A percentile compares a stretch with the other conserved stretches of the same genome.
Conservation (phyloP, 2,113 vertebrate genomes). For the Galbula dea region DNA sequence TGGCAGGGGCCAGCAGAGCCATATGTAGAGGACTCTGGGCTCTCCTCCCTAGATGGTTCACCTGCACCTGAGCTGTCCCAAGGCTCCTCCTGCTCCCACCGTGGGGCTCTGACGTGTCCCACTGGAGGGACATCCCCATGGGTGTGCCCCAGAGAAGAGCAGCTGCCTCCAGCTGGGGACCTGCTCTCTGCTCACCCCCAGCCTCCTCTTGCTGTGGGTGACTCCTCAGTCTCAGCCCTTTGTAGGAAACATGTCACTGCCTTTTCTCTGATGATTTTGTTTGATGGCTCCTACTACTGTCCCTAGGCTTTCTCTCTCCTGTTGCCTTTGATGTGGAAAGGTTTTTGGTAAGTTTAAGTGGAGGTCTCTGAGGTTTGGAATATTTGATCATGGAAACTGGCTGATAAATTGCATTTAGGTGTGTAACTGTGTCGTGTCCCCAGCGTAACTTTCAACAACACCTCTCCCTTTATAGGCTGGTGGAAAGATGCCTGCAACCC, state of each 20-base stretch:
- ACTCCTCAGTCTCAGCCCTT: background rate
- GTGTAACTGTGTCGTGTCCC: background rate
- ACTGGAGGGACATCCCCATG: background rate
- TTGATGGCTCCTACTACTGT: fast-evolving
- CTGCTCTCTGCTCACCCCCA: background rate
- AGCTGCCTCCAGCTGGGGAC: fast-evolving
- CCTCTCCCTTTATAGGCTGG: background rate
- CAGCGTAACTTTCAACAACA: too few species aligned
- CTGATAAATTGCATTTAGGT: background rate
- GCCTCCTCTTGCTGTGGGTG: background rate
- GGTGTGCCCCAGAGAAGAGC: background rate
- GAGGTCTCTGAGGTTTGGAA: background rate
- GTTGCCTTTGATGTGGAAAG: background rate
- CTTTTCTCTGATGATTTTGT: background rate
- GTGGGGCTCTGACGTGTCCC: background rate
- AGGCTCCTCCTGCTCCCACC: background rate
- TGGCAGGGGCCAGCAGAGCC: background rate
- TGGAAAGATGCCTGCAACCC: background rate
- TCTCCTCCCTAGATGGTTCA: background rate
- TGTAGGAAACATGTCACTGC: background rate
- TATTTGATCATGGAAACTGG: fast-evolving
- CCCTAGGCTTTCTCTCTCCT: background rate
- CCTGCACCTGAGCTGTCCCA: background rate
- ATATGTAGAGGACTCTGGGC: background rate
- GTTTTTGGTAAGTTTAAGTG: background rate